Evolutionary conservation across 2,888 invertebrate genomes (phyloP).

Genomic region (Agrochola circellaris): DNA sequence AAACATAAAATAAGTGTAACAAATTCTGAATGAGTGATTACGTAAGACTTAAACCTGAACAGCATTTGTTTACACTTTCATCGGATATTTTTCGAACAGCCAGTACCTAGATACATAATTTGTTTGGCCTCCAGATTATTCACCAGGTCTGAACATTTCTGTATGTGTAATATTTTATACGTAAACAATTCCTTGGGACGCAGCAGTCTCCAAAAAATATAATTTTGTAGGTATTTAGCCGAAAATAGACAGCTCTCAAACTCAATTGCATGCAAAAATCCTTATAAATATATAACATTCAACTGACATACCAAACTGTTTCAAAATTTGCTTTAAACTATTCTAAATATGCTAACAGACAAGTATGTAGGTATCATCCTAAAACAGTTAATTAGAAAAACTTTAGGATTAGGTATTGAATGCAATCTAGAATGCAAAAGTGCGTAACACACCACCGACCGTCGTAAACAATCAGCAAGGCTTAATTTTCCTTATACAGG

Average conservation of each 20-base stretch:
- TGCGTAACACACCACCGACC: background rate
- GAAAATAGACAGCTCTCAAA: background rate
- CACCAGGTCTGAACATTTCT: background rate
- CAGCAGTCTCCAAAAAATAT: background rate
- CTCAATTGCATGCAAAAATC: background rate
- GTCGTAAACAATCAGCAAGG: background rate
- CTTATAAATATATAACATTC: background rate
- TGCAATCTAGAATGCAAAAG: background rate
- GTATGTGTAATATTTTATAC: background rate
- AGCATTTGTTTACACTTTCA: background rate
- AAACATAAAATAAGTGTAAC: background rate
- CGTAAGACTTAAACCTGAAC: background rate
- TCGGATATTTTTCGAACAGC: background rate
- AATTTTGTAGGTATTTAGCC: background rate
- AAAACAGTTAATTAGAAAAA: background rate
- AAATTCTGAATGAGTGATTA: background rate
- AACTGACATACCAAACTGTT: background rate
- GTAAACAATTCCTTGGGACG: background rate
- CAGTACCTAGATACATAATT: background rate
- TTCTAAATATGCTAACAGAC: background rate
- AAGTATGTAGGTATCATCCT: background rate
- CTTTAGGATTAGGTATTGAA: background rate
- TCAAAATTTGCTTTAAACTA: background rate
- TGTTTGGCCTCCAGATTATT: background rate
- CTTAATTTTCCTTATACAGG: background rate